Conservation (phyloP, 1,140 invertebrate genomes). For the Solenopsis fugax region DNA sequence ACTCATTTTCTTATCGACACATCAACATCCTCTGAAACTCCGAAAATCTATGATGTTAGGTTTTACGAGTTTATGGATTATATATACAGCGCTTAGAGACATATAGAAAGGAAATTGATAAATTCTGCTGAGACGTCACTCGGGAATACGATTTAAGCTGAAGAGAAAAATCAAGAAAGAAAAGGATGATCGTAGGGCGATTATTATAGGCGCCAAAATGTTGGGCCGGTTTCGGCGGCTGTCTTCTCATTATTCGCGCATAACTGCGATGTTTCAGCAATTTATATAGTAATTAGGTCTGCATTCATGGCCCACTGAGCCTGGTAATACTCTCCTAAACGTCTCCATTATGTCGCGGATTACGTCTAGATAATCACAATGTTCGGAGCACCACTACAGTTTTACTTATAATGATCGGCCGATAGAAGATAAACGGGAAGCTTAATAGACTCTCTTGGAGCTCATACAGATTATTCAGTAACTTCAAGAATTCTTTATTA, state of each 20-base stretch:
- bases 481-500: not conserved
- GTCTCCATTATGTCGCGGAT: conserved; percentile 79
- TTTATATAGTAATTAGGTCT: conserved; percentile 78
- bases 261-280: conserved; percentile 67
- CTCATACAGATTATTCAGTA: conserved; percentile 25
- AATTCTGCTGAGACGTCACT: not conserved
- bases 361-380: conserved; percentile 75
- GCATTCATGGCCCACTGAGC: conserved; percentile 60
- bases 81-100: not conserved
- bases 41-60: not conserved
- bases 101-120: conserved; percentile 5
- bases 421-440: conserved; percentile 23
- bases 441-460: conserved; percentile 26
- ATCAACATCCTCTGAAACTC: not conserved
- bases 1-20: conserved; percentile 26
- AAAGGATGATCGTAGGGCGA: conserved; percentile 27
- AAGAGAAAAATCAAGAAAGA: conserved; percentile 12
- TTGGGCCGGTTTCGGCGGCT: conserved; percentile 51
- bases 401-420: conserved; percentile 68
- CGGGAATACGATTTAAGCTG: conserved; percentile 5
- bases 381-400: conserved; percentile 65
- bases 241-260: conserved; percentile 66
- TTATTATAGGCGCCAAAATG: conserved; percentile 69
- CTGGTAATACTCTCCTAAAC: conserved; percentile 67
- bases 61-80: not conserved